These are phyloP conservation scores for Scomber japonicus DNA, from an alignment of 2,113 vertebrate species.

Conservation along the genomic window DNA sequence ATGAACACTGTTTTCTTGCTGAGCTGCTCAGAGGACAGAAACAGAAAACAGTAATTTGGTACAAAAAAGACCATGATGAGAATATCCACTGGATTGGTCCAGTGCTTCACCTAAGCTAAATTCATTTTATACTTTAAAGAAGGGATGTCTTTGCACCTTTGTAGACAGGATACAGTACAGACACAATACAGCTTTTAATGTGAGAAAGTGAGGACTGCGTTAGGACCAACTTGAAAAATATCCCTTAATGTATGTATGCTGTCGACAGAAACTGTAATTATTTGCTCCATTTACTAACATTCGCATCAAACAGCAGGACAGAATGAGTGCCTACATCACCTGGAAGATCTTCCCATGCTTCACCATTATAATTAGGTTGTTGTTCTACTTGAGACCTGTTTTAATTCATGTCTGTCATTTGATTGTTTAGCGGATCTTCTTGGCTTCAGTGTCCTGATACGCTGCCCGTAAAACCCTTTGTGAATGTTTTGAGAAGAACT, in stretches of 20 bases:
- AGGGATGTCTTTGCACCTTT: too few relatives aligned
- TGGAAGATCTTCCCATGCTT: conserved; percentile 32
- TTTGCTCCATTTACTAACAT: conserved; percentile 11
- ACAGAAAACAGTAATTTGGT: too few relatives aligned
- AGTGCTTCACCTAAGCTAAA: too few relatives aligned
- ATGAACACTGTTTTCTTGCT: too few relatives aligned
- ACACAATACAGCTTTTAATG: too few relatives aligned
- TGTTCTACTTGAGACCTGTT: conserved; percentile 43
- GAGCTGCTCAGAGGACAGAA: too few relatives aligned
- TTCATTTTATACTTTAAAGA: too few relatives aligned
- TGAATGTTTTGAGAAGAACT: conserved; percentile 45
- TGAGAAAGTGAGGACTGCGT: neutral
- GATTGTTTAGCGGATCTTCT: conserved; percentile 48
- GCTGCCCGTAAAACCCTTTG: conserved; percentile 25
- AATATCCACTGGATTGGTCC: too few relatives aligned
- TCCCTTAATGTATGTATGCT: neutral
- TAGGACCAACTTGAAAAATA: neutral
- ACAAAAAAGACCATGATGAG: too few relatives aligned
- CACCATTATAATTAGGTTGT: neutral
- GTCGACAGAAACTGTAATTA: neutral
- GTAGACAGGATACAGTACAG: too few relatives aligned
- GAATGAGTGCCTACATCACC: neutral
- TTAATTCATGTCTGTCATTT: conserved; percentile 42
- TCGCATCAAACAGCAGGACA: conserved; percentile 11
- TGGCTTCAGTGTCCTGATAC: conserved; percentile 28